phyloP scores from a whole-genome alignment of 2,113 vertebrate species.

The Tiliqua scincoides region DNA sequence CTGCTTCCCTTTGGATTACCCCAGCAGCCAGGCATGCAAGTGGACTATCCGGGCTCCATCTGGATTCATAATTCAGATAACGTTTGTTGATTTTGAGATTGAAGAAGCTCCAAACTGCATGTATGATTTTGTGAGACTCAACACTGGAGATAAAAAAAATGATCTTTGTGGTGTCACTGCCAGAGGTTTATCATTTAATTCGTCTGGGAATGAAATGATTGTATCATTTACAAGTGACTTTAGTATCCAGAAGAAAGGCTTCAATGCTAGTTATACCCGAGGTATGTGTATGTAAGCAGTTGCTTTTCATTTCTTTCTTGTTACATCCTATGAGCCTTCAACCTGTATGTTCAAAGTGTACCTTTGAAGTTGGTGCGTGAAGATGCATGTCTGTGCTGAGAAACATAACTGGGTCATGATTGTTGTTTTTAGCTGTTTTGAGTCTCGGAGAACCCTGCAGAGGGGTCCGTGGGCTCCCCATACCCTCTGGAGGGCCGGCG shows the following conservation, averaged over 20 bases:
- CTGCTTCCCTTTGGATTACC: slow-evolving; percentile 91
- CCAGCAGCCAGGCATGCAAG: slow-evolving; percentile 83
- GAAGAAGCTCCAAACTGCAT: slow-evolving; percentile 93
- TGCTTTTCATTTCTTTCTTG: slow-evolving; percentile 49
- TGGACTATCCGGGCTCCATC: slow-evolving; percentile 91
- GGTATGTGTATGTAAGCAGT: slow-evolving; percentile 79
- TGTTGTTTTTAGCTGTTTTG: too few relatives aligned
- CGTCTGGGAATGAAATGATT: slow-evolving; percentile 89
- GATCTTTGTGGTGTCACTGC: slow-evolving; percentile 93
- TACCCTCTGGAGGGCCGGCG: too few relatives aligned
- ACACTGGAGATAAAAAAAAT: slow-evolving; percentile 82
- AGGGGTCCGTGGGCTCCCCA: too few relatives aligned
- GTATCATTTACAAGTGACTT: slow-evolving; percentile 93
- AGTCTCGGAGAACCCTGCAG: too few relatives aligned
- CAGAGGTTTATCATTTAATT: slow-evolving; percentile 92
- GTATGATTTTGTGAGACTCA: slow-evolving; percentile 88
- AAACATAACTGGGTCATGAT: not conserved
- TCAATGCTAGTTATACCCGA: slow-evolving; percentile 87
- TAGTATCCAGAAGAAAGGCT: slow-evolving; percentile 95
- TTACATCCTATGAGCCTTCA: not conserved
- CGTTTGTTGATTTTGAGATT: slow-evolving; percentile 93
- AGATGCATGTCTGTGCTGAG: not conserved
- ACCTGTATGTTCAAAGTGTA: not conserved
- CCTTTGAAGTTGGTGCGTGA: not conserved
- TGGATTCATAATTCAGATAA: slow-evolving; percentile 92